A percentile compares a stretch with the other conserved stretches of the same genome.
phyloP scores from a whole-genome alignment of 2,113 vertebrate genomes.

The Gymnarchus niloticus region DNA sequence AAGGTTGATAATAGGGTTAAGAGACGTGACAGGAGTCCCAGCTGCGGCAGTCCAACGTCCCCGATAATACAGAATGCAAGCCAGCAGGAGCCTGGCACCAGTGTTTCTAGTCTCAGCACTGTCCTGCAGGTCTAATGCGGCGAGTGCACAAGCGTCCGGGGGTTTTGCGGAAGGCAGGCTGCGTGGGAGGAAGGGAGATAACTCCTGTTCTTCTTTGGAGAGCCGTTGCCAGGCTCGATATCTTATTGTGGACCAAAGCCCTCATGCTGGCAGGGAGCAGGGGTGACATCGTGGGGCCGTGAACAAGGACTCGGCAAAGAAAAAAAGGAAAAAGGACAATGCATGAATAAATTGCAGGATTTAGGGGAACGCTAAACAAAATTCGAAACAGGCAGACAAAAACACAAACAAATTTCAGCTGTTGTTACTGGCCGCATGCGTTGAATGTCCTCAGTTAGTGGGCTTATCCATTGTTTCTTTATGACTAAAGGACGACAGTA shows the following conservation, averaged over 20 bases:
- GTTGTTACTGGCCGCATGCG: constrained; percentile 24
- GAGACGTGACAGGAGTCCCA: constrained; percentile 53
- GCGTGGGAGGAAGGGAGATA: background rate
- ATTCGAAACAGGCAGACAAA: background rate
- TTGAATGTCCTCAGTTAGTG: constrained; percentile 57
- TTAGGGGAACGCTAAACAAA: background rate
- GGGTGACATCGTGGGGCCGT: background rate
- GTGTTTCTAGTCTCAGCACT: constrained; percentile 12
- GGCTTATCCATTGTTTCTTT: constrained; percentile 49
- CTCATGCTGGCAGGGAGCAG: constrained; percentile 23
- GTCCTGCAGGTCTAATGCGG: constrained; percentile 16
- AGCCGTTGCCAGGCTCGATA: constrained; percentile 19
- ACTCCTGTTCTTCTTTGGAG: constrained; percentile 26
- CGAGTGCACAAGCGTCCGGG: background rate
- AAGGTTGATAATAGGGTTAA: constrained; percentile 46
- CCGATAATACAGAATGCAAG: constrained; percentile 19
- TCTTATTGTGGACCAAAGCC: constrained; percentile 17
- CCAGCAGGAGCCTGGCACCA: background rate
- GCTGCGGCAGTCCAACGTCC: constrained; percentile 38
- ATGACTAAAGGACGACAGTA: constrained; percentile 64
- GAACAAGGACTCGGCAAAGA: constrained; percentile 23
- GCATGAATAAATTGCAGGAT: constrained; percentile 20
- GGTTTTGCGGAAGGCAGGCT: background rate
- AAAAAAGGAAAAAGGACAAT: background rate
- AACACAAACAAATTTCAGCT: constrained; percentile 8